Base-by-base conservation (phyloP, 92 coral and sea anemone species). In the Epizoanthus scotinus region DNA sequence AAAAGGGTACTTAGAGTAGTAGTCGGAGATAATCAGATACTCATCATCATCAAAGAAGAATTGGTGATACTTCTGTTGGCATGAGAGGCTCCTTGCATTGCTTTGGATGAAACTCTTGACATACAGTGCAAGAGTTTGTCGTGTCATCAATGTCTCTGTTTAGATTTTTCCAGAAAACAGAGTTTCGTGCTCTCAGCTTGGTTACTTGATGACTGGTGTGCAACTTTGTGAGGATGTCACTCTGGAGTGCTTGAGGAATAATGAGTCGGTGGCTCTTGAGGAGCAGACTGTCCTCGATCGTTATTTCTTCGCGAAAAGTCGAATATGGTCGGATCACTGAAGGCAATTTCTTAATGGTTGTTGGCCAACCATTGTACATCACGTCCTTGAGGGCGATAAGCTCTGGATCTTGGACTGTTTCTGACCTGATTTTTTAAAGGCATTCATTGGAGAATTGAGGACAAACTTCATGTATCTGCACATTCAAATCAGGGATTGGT, bases 41-140 rank as follows among this genome's bases (percentile, higher is more conserved):
- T 89, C 92, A 24, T 40, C 61, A 58, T 38, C 72, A 29, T 79
- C 83, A 1, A 87, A 17, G 86, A 71, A 31, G 72, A 86, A 86
- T 49, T 50, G 93, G 90, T 57, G 89, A 88, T 22, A 90, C 83
- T 27, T 90, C 94, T 3, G 85, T 86, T 58, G 62, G 90, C 6
- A 86, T 84, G 9, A 79, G 90, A 12, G 90, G 84, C 74, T 84
- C 86, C 61, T 73, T 83, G 63, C 83, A 22, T 60, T 85, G 82
- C 2, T 26, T 73, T n/a, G 70, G 68, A 44, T 82, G 90, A 62
- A 63, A 61, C 31, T 86, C 87, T 63, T 89, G 85, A 36, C 88
- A 83, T 0, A 52, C 58, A 59, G 20, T 26, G 78, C 85, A 78
- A 29, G 85, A 47, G 38, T 49, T 63, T 2, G 85, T 84, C 24